These are phyloP conservation scores for Alectura lathami DNA, from an alignment of 2,113 vertebrate species.

Conservation along the genomic window DNA sequence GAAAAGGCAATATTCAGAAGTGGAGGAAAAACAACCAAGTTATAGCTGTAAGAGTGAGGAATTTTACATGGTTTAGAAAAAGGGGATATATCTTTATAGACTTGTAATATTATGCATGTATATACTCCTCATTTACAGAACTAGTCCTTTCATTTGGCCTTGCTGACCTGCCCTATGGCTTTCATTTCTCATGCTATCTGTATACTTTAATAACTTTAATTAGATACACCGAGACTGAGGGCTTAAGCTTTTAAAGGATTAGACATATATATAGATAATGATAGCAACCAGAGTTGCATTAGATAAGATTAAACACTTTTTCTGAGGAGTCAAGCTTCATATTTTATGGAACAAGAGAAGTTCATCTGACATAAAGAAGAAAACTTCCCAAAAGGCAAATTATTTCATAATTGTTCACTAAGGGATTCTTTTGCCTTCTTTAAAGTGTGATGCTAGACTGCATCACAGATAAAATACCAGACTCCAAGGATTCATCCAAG, in stretches of 20 bases:
- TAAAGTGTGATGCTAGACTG: background rate
- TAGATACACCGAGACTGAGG: constrained; percentile 1
- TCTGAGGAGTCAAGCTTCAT: background rate
- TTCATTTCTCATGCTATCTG: background rate
- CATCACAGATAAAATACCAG: background rate
- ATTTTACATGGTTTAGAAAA: background rate
- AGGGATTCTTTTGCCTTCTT: background rate
- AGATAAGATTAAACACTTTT: constrained; percentile 14
- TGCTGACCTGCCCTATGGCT: constrained; percentile 11
- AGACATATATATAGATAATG: background rate
- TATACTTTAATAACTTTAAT: constrained; percentile 45
- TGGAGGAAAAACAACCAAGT: background rate
- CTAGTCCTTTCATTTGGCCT: background rate
- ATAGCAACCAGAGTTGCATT: background rate
- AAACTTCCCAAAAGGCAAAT: constrained; percentile 3
- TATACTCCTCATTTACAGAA: background rate
- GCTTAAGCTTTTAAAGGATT: constrained; percentile 42
- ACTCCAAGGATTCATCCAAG: background rate
- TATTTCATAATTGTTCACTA: background rate
- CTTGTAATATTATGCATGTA: background rate
- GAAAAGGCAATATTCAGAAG: background rate
- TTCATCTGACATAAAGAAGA: constrained; percentile 5
- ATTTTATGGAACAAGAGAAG: background rate
- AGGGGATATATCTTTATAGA: background rate
- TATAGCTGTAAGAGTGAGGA: background rate